phyloP scores from a whole-genome alignment of 1,140 invertebrate genomes.

The Drosophila nasuta region DNA sequence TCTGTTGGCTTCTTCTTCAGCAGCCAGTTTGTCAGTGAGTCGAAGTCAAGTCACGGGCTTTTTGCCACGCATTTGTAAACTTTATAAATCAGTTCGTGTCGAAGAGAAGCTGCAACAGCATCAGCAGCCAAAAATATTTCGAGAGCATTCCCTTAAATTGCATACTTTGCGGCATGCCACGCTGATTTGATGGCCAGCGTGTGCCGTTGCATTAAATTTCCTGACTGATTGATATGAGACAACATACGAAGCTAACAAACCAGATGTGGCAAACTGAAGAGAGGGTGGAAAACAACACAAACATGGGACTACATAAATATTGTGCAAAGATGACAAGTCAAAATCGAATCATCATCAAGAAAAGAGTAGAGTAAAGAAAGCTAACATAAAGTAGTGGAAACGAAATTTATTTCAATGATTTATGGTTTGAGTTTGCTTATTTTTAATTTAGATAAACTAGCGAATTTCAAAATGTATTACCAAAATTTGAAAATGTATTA shows the following conservation, averaged over 20 bases:
- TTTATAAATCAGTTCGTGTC: constrained; percentile 83
- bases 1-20: constrained; percentile 32
- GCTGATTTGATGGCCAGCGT: constrained; percentile 47
- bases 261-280: not conserved
- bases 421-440: no score
- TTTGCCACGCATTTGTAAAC: constrained; percentile 83
- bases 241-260: not conserved
- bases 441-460: no score
- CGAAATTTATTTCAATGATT: no score
- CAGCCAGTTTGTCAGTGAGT: constrained; percentile 35
- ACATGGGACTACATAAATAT: not conserved
- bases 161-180: constrained; percentile 48
- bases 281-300: not conserved
- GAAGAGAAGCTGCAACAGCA: constrained; percentile 59
- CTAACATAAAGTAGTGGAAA: no score
- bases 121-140: constrained; percentile 19
- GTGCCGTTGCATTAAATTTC: constrained; percentile 38
- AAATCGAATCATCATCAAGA: not conserved
- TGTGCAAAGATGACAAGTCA: not conserved
- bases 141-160: constrained; percentile 35
- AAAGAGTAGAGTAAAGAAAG: not conserved
- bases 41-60: constrained; percentile 74
- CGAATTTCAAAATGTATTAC: no score
- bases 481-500: no score
- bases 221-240: constrained; percentile 5